Evolutionary conservation across 1,140 invertebrate species (phyloP), one percentile per base, ranked within the genome.

Genomic region (Arctopsyche grandis): DNA sequence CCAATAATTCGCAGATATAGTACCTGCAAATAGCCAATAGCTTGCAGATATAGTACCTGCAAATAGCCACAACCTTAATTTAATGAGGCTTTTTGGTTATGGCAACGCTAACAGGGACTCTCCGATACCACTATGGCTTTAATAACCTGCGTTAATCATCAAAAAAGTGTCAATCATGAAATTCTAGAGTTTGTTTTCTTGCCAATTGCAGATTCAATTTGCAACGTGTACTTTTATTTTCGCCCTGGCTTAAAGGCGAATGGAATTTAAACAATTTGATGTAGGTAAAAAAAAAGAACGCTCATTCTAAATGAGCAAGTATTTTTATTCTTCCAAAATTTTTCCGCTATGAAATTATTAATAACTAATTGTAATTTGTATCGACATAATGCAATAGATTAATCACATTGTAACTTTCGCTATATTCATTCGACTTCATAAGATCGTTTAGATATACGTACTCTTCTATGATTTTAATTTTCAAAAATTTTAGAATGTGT

Each of bases 241-340:
- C 77, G 74, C 81, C 81, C 38, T 82, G 81, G 81, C 81, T 82
- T 79, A 82, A 82, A 77, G 69, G 78, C 75, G 81, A 82, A 80
- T 82, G 81, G 81, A 82, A 82, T 82, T 80, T 82, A 80, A 79
- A 77, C 60, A 82, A 79, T 82, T 82, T 82, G 21, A 82, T 82
- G 81, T 82, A 82, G 81, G 81, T 82, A 82, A 82, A 82, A 48
- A n/a, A n/a, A n/a, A 82, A 82, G 79, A 52, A 43, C 58, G 60
- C 69, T 56, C 71, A 26, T 56, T 74, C 48, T 5, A 21, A 9
- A 24, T 46, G 71, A 56, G 56, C 48, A 22, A 74, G 24, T 19
- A 56, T 52, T 74, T 74, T 66, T 71, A 9, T 73, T 44, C 16
- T 74, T 56, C 24, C 1, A 26, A 70, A 5, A 52, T 14, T 52